phyloP scores from a whole-genome alignment of 2,113 vertebrate species.

The Oreochromis spilurus region DNA sequence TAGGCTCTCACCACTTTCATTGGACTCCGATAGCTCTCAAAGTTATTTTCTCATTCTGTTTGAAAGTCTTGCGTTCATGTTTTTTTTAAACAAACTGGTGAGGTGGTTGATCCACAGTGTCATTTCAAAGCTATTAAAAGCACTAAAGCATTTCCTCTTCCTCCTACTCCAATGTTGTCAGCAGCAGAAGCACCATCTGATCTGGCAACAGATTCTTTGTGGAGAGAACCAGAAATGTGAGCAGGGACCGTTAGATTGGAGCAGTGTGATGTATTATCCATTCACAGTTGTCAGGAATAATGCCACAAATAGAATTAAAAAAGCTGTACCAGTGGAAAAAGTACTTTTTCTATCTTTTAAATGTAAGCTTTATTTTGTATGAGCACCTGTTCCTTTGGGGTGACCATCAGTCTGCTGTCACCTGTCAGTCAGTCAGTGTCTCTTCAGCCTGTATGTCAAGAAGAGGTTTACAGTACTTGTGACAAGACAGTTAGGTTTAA shows the following conservation, averaged over 20 bases:
- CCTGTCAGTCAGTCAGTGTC: neutral
- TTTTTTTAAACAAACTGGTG: neutral
- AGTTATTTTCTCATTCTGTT: neutral
- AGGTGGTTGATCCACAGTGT: neutral
- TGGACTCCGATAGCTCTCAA: neutral
- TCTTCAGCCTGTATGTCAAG: neutral
- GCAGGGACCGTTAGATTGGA: neutral
- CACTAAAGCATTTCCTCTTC: neutral
- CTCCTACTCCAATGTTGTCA: neutral
- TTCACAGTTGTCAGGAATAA: neutral
- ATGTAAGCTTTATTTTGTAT: neutral
- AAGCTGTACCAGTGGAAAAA: neutral
- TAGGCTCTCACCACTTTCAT: neutral
- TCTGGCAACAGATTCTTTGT: neutral
- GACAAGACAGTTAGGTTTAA: neutral
- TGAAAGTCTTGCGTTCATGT: neutral
- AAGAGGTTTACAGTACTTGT: neutral
- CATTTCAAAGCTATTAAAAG: neutral
- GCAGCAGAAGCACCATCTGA: neutral
- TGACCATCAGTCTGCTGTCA: neutral
- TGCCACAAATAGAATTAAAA: neutral
- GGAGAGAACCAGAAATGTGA: neutral
- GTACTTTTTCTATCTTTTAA: neutral
- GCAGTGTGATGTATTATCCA: neutral
- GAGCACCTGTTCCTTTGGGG: neutral